Evolutionary conservation across 2,888 invertebrate genomes (phyloP).

Genomic region (Tubiluchus corallicola): DNA sequence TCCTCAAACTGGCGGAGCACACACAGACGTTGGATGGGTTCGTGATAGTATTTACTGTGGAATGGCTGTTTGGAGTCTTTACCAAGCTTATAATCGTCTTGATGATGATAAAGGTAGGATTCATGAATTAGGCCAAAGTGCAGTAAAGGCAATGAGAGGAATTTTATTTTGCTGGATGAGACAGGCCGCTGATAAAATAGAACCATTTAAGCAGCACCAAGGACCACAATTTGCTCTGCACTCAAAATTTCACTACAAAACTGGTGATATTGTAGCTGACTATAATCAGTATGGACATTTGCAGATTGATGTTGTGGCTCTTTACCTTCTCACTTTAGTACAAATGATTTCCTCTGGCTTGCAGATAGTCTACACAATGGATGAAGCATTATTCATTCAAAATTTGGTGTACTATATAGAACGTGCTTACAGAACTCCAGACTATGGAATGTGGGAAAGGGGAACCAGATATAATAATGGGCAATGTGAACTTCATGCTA

Average conservation of each 20-base stretch:
- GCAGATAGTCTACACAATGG: slow-evolving; percentile 92
- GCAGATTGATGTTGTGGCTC: slow-evolving; percentile 84
- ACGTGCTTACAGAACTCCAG: slow-evolving; percentile 92
- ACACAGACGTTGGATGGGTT: slow-evolving; percentile 65
- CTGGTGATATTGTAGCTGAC: slow-evolving; percentile 54
- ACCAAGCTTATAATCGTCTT: slow-evolving; percentile 89
- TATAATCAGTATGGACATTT: slow-evolving; percentile 79
- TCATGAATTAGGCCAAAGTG: slow-evolving; percentile 85
- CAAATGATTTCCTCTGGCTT: slow-evolving; percentile 96
- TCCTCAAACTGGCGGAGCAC: slow-evolving; percentile 51
- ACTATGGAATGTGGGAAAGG: slow-evolving; percentile 98
- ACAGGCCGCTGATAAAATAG: slow-evolving; percentile 73
- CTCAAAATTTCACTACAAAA: slow-evolving; percentile 79
- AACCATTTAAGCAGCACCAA: slow-evolving; percentile 78
- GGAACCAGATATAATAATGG: slow-evolving; percentile 96
- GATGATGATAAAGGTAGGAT: slow-evolving; percentile 96
- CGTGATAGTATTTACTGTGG: slow-evolving; percentile 91
- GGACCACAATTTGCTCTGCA: slow-evolving; percentile 74
- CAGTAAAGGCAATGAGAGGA: slow-evolving; percentile 97
- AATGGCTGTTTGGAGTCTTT: slow-evolving; percentile 83
- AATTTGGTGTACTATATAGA: slow-evolving; percentile 98
- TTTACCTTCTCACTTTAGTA: slow-evolving; percentile 79
- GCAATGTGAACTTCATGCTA: slow-evolving; percentile 88
- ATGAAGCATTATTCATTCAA: slow-evolving; percentile 95
- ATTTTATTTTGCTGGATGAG: slow-evolving; percentile 93